Evolutionary conservation across 2,888 invertebrate genomes (phyloP), one percentile per base, ranked within the genome.

Genomic region (Pemphredon lugubris): DNA sequence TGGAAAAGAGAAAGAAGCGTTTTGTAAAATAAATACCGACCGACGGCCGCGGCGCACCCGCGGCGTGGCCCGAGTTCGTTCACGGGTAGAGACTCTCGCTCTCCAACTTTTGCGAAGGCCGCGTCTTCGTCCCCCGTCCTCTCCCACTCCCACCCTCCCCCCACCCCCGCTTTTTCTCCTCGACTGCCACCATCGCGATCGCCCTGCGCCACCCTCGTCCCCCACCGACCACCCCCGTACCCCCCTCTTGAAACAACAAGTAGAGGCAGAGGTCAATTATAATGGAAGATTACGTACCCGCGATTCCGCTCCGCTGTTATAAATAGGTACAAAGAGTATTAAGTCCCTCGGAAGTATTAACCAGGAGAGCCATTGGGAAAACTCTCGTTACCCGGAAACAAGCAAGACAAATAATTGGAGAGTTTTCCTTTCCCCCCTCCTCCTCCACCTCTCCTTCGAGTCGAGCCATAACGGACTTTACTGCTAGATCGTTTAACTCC

Each of bases 21-120:
- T 82, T 82, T 77, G 63, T 74, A 82, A 83, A 84, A 84, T 81
- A 83, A 84, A 86, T 81, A 83, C 66, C 64, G 48, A 73, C 54
- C 75, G 67, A 71, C 64, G 65, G n/a, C n/a, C n/a, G n/a, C n/a
- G n/a, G 37, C 23, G 20, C 32, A 59, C 54, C 55, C 34, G 40
- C 44, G 58, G 53, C 42, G 32, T 53, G 32, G 42, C 44, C 26
- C 23, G 23, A 32, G 48, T 26, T 37, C 42, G 13, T 23, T 44
- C 42, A 39, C 3, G 20, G 51, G 16, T 47, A 40, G 37, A 39
- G 72, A 61, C 47, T 50, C 39, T 50, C 21, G 60, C 23, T 11
- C 42, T 42, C 58, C 47, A 70, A 73, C 67, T 73, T 73, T 61
- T 54, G 44, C 64, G 23, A 40, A 68, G 45, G 44, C 65, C 6